phyloP scores from a whole-genome alignment of 2,888 invertebrate genomes.

The Melolontha melolontha region DNA sequence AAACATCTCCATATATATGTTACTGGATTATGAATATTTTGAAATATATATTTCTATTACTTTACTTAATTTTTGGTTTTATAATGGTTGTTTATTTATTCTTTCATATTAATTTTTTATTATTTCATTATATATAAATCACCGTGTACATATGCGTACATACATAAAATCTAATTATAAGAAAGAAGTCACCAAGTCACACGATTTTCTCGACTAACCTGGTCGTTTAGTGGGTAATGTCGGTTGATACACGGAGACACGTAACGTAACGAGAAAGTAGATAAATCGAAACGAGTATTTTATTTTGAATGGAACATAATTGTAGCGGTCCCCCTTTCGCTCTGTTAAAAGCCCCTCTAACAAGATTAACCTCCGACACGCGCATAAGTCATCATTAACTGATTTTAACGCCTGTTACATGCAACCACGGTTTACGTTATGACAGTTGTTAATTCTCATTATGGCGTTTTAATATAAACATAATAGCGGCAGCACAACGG shows the following conservation, averaged over 20 bases:
- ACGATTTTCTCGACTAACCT: constrained; percentile 16
- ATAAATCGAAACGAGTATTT: constrained; percentile 42
- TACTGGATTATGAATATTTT: too few relatives aligned
- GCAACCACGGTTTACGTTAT: constrained; percentile 45
- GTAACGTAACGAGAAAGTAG: constrained; percentile 41
- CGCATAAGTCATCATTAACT: constrained; percentile 51
- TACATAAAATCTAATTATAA: constrained; percentile 35
- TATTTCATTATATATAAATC: too few relatives aligned
- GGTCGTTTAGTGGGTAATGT: constrained; percentile 8
- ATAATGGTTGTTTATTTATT: too few relatives aligned
- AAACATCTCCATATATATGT: too few relatives aligned
- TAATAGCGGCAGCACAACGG: constrained; percentile 46
- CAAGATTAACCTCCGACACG: constrained; percentile 46
- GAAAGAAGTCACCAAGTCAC: constrained; percentile 30
- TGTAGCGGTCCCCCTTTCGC: constrained; percentile 42
- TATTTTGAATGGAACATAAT: constrained; percentile 44
- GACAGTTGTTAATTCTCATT: constrained; percentile 50
- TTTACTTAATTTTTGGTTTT: too few relatives aligned
- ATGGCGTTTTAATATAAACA: constrained; percentile 48
- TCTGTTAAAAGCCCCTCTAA: constrained; percentile 43
- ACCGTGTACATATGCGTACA: constrained; percentile 1
- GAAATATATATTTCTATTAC: too few relatives aligned
- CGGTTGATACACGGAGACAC: constrained; percentile 19
- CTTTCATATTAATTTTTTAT: too few relatives aligned
- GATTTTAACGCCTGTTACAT: constrained; percentile 48